Evolutionary conservation across 92 coral and sea anemone genomes (phyloP), one percentile per base, ranked within the genome.

Genomic region (Pocillopora grandis): DNA sequence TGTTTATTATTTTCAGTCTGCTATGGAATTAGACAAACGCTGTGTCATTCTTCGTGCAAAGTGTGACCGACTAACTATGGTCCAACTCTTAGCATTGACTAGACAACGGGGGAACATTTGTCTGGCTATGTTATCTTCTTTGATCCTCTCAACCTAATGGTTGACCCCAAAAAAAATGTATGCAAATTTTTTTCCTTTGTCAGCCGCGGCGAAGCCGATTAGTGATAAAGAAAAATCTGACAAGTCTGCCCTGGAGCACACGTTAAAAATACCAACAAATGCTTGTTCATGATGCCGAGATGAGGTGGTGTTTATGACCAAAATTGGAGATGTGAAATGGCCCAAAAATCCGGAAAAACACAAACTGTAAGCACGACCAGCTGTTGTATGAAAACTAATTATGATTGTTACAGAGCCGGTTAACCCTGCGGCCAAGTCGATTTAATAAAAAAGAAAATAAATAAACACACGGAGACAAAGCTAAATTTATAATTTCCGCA

Each of bases 191-290:
- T 7, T 42, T 7, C 52, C 8, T 42, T 42, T 42, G 52, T 42
- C 52, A 42, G 52, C 8, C 8, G 52, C 52, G 52, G 52, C 52
- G 52, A 42, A 42, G 52, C 31, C 31, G 31, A 42, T 42, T 42
- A 42, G 52, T 42, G 49, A 42, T 42, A 42, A 42, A 42, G 52
- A 68, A 68, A 68, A 17, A 68, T 2, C 2, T 12, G 33, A 37
- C 11, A 68, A 49, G 33, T 31, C 37, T 68, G 73, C 73, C 73
- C 73, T 68, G 48, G 19, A 68, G 73, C 73, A 68, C 10, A 31
- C 73, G 7, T 42, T 42, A 42, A 42, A 68, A 68, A 68, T 68
- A 13, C 19, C 13, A 68, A 31, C 2, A 68, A 11, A 37, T 35
- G 68, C 15, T 68, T 37, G 2, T 31, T 68, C 52, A 42, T 7